Conservation (phyloP, 2,113 vertebrate species). For the zebrafish (Danio rerio) region DNA sequence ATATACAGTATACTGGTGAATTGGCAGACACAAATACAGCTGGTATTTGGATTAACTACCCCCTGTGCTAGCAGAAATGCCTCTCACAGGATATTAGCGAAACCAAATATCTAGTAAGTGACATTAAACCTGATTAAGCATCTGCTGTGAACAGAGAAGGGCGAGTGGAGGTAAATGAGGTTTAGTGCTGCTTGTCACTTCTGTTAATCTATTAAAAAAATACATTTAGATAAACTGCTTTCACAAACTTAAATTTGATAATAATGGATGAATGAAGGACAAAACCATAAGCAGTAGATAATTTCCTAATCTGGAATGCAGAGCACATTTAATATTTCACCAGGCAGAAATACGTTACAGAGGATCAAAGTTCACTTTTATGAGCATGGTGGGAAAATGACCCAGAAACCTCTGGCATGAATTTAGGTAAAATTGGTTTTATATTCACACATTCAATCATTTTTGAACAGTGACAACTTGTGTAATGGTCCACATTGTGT, state of each 20-base stretch:
- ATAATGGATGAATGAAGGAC: background rate
- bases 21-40: background rate
- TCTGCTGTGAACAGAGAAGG: constrained; percentile 25
- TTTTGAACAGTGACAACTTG: no score
- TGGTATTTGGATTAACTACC: constrained; percentile 32
- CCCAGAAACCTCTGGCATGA: background rate
- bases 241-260: background rate
- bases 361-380: constrained; percentile 33
- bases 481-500: no score
- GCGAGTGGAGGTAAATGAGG: constrained; percentile 4
- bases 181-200: background rate
- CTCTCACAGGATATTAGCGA: constrained; percentile 49
- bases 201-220: background rate
- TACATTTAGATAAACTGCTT: background rate
- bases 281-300: background rate
- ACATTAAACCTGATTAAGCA: constrained; percentile 50
- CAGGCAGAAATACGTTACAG: constrained; percentile 6
- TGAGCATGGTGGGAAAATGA: background rate
- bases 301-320: background rate
- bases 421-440: no score
- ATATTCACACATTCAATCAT: no score
- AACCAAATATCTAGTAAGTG: constrained; percentile 37
- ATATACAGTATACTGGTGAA: constrained; percentile 7
- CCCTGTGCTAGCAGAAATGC: constrained; percentile 25
- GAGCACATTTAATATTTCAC: constrained; percentile 20